Evolutionary conservation across 2,888 invertebrate genomes (phyloP), one percentile per base, ranked within the genome.

Genomic region (Cephus runcator): DNA sequence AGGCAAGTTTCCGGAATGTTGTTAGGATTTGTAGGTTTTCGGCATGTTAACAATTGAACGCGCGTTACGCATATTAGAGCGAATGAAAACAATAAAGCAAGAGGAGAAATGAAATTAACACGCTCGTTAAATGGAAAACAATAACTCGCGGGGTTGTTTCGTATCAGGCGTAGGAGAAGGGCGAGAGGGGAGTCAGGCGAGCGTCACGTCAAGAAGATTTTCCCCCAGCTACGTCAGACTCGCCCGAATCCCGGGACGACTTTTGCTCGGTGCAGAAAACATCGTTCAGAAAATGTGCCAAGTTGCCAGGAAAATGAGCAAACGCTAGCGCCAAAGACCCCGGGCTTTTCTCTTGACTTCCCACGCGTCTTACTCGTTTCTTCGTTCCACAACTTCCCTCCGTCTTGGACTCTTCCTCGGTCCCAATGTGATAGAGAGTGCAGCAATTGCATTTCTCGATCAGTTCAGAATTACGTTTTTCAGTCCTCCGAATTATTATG

Each of bases 111-210:
- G 80, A 85, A 82, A 87, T 87, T 87, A 86, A 83, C 84, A 82
- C 78, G 83, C 84, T 87, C 86, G 86, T 87, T 85, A 87, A 86
- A 78, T 81, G 81, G 76, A 79, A 83, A 85, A 84, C 84, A 85
- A 86, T 86, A 82, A 82, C 79, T 79, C 35, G 75, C 12, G 15
- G 71, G 11, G 23, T 71, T 71, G 71, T 31, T 71, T 31, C 3
- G 31, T 11, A 33, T 0, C 4, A 11, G 31, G 23, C 31, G 23
- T 23, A 36, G 12, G 31, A 12, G 9, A 56, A 15, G 56, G 23
- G 2, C 40, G 23, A 40, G 12, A 6, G 23, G 15, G 40, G 15
- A 15, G 40, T 35, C 35, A 23, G 56, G 23, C 9, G 23, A 2
- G 23, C 23, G 9, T 56, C 56, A 9, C 71, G 71, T 71, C 23